phyloP scores from a whole-genome alignment of 2,797 vertebrate species.

The Lutjanus campechanus region DNA sequence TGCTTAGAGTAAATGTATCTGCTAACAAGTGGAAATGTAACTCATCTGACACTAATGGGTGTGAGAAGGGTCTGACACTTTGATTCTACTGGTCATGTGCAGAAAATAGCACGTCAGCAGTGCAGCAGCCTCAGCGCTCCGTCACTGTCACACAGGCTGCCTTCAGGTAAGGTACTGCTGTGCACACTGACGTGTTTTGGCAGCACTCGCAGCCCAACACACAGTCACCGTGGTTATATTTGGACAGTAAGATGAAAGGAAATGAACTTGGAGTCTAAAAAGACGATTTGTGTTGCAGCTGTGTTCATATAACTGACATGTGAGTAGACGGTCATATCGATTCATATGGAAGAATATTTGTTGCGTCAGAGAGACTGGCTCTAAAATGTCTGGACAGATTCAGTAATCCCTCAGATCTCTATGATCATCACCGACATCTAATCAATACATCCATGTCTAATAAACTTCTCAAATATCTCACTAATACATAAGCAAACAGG shows the following conservation, averaged over 20 bases:
- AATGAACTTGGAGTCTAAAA: neutral
- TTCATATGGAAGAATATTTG: neutral
- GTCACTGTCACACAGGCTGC: neutral
- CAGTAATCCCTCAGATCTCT: neutral
- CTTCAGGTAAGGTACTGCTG: neutral
- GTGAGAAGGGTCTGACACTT: neutral
- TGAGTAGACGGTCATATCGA: neutral
- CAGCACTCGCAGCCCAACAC: neutral
- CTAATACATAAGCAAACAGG: neutral
- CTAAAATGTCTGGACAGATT: neutral
- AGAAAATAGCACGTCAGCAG: neutral
- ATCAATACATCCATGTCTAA: neutral
- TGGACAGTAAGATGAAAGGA: neutral
- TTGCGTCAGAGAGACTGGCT: slow-evolving; percentile 2
- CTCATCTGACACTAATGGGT: neutral
- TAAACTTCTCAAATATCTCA: neutral
- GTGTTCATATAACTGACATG: neutral
- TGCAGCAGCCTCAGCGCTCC: neutral
- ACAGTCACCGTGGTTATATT: neutral
- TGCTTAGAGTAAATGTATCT: neutral
- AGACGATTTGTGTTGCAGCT: neutral
- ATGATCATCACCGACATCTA: neutral
- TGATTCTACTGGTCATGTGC: neutral
- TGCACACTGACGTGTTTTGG: neutral
- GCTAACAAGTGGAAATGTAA: neutral